These are phyloP conservation scores for Oxyura jamaicensis DNA, from an alignment of 2,113 vertebrate species.

Conservation along the genomic window DNA sequence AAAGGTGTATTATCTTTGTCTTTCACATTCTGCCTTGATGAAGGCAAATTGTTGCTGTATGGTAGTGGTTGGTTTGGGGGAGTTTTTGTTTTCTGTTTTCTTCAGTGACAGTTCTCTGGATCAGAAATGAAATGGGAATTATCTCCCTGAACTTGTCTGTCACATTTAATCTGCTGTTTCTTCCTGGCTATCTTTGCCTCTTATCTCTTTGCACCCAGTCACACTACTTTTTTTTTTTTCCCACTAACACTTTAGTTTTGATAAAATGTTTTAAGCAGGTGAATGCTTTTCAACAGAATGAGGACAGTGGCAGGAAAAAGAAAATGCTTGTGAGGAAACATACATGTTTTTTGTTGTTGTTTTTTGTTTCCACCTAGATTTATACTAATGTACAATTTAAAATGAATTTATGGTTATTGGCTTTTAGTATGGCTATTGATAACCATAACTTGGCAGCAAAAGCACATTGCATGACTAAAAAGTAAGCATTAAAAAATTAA, in stretches of 20 bases:
- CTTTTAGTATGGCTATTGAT: neutral
- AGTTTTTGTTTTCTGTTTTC: neutral
- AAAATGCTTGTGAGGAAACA: neutral
- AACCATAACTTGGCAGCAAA: neutral
- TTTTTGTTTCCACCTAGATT: neutral
- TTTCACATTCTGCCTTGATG: neutral
- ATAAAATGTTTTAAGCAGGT: constrained; percentile 18
- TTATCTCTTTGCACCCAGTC: neutral
- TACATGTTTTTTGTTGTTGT: neutral
- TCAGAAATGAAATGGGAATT: constrained; percentile 43
- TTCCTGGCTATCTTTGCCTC: neutral
- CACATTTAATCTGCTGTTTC: neutral
- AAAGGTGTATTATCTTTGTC: neutral
- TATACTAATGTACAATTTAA: neutral
- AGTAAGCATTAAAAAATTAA: neutral
- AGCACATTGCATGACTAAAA: neutral
- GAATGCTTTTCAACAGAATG: neutral
- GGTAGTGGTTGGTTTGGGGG: neutral
- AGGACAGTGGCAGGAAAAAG: neutral
- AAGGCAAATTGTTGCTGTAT: neutral
- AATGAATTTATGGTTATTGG: no score
- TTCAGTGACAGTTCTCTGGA: neutral
- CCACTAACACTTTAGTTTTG: neutral
- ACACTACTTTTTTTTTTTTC: constrained; percentile 37
- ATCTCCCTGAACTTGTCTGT: constrained; percentile 25